Base-by-base conservation (phyloP, 2,888 invertebrate species). In the Cataglyphis rosenhaueri region DNA sequence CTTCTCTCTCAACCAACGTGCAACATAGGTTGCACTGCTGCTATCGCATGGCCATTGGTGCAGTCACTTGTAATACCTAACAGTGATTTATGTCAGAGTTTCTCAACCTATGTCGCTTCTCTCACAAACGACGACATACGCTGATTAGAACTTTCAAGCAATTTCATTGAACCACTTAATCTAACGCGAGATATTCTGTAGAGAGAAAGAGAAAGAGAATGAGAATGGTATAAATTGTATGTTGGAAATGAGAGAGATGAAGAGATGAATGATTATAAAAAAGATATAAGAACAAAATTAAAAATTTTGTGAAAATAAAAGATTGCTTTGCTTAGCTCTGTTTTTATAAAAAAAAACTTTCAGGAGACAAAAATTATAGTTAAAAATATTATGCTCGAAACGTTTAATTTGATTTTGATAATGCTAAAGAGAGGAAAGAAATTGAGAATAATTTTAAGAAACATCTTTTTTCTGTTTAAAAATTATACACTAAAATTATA, bases 71-170 rank as follows among this genome's bases (percentile, higher is more conserved):
- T 84, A 78, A 82, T 73, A 81, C 52, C 82, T 57, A 64, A 65
- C 38, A 48, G 62, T 79, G 78, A 87, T 87, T 81, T 85, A 78
- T 74, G 44, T 79, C 44, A 52, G 71, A 70, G 82, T 62, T 71
- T 84, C 84, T 86, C 79, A 82, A 84, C 65, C 59, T 65, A 59
- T 41, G 41, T 81, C 76, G 65, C 38, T 76, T 12, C 52, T 25
- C 52, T 52, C 38, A 6, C 15, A 21, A 41, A 75, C 38, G 55
- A 44, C 21, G 48, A 68, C 44, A 9, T 35, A 52, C 35, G 41
- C 15, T 68, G 68, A 68, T 76, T 41, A 76, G 21, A 29, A 41
- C 76, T 76, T 76, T 76, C 76, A 32, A 41, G n/a, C 29, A 76
- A 41, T 76, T 76, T 57, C n/a, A 29, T 55, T 41, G 38, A 66